Base-by-base conservation (phyloP, 1,140 invertebrate species). In the Nephila pilipes region DNA sequence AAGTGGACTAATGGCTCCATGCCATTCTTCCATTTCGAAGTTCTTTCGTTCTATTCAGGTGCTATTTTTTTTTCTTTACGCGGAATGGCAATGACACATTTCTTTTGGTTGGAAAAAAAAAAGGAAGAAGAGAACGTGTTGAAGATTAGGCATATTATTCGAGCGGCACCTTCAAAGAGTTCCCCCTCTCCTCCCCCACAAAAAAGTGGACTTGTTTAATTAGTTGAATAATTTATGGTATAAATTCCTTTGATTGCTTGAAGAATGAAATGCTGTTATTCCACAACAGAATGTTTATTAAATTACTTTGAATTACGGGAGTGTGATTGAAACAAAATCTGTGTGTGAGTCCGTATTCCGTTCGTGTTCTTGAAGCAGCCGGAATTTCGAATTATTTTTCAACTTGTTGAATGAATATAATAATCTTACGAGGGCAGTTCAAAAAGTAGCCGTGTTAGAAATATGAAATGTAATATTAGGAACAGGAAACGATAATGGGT, bases 1-100 rank as follows among this genome's bases (percentile, higher is more conserved):
- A 83, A 83, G 22, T 22, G 80, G 22, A 16, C 20, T 83, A 83
- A 83, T 83, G 80, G 80, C 20, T 83, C 20, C 29, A 75, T 32
- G 18, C 69, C 69, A 75, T 83, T 83, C 46, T 75, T 25, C 20
- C 80, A n/a, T 55, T 83, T 46, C 80, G 80, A 46, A 46, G 16
- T 83, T 29, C 29, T 36, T 75, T 75, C 29, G 1, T 3, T 16
- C 25, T n/a, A 25, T 75, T 36, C 63, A 12, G 12, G 0, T 14
- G 1, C 1, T 60, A 22, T 65, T 25, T 65, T 65, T 29, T 75
- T 20, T 18, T 6, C 14, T 25, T 75, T 6, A 8, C n/a, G 16
- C 20, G 25, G 69, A 32, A 18, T 32, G 29, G 29, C 69, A 75
- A 32, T 75, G 69, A 75, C 69, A 75, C 18, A 75, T 75, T 75